Evolutionary conservation across 2,888 invertebrate species (phyloP).

Genomic region (Cremastinae sp.): DNA sequence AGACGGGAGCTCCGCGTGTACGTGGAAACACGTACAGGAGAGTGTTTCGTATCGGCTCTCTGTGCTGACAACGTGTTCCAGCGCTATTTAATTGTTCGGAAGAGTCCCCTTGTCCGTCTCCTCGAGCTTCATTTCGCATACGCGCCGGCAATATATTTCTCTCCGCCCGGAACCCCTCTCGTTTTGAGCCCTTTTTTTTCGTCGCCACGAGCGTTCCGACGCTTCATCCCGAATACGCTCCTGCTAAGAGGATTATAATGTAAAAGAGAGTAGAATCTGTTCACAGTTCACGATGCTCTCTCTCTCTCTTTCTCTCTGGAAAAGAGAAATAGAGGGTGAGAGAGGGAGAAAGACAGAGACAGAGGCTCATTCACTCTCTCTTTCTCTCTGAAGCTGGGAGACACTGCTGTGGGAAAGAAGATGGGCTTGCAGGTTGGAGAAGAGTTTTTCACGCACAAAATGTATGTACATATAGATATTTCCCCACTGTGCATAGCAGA

Average conservation of each 20-base stretch:
- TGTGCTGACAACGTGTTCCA: slow-evolving; percentile 32
- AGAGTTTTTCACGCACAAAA: too few species aligned
- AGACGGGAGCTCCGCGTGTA: too few species aligned
- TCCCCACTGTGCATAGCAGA: slow-evolving; percentile 1
- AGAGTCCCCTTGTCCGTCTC: slow-evolving; percentile 35
- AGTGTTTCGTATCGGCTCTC: slow-evolving; percentile 6
- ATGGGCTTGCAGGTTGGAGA: neutral
- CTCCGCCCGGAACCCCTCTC: slow-evolving; percentile 9
- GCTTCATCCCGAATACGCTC: slow-evolving; percentile 22
- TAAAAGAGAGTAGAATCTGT: slow-evolving; percentile 55
- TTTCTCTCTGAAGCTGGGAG: too few species aligned
- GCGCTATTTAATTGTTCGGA: slow-evolving; percentile 54
- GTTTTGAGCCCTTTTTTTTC: slow-evolving; percentile 24
- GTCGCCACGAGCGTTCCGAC: slow-evolving; percentile 17
- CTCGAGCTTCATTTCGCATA: slow-evolving; percentile 1
- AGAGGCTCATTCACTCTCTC: too few species aligned
- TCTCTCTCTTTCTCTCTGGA: too few species aligned
- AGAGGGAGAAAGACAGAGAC: too few species aligned
- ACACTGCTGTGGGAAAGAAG: slow-evolving; percentile 8
- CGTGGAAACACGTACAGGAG: neutral
- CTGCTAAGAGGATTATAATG: slow-evolving; percentile 57
- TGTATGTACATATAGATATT: too few species aligned
- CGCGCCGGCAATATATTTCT: neutral
- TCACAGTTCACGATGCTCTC: slow-evolving; percentile 45
- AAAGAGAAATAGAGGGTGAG: too few species aligned